A percentile compares a stretch with the other conserved stretches of the same genome.
Evolutionary conservation across 2,113 vertebrate species (phyloP).

Genomic region (Hiodon tergisus): DNA sequence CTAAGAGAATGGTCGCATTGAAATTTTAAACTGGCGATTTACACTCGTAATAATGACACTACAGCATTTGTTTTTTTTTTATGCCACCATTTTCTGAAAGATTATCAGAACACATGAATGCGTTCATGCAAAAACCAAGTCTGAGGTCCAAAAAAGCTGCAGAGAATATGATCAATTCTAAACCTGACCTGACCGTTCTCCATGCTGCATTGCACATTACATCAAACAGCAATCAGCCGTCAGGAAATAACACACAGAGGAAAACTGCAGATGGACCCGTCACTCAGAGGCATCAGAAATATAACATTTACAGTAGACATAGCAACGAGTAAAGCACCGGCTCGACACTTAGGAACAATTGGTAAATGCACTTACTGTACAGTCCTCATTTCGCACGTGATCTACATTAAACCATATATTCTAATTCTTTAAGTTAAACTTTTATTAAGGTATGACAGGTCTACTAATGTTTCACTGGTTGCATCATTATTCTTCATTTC

Average conservation of each 20-base stretch:
- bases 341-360: too few species aligned
- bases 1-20: neutral
- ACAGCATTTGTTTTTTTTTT: neutral
- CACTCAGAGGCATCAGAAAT: too few species aligned
- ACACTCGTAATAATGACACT: neutral
- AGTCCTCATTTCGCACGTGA: too few species aligned
- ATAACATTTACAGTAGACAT: too few species aligned
- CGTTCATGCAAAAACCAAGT: neutral
- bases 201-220: neutral
- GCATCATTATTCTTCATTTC: neutral
- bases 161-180: neutral
- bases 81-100: conserved; percentile 4
- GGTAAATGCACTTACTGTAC: too few species aligned
- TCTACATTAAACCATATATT: too few species aligned
- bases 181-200: neutral
- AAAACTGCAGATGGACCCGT: neutral
- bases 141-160: conserved; percentile 8
- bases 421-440: too few species aligned
- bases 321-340: too few species aligned
- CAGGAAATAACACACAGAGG: too few species aligned
- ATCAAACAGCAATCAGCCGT: neutral
- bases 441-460: too few species aligned
- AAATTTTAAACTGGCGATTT: conserved; percentile 3
- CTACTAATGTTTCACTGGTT: too few species aligned
- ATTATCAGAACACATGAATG: neutral